A percentile compares a stretch with the other conserved stretches of the same genome.
Evolutionary conservation across 2,797 vertebrate genomes (phyloP).

Genomic region (Sebastes oblongus): DNA sequence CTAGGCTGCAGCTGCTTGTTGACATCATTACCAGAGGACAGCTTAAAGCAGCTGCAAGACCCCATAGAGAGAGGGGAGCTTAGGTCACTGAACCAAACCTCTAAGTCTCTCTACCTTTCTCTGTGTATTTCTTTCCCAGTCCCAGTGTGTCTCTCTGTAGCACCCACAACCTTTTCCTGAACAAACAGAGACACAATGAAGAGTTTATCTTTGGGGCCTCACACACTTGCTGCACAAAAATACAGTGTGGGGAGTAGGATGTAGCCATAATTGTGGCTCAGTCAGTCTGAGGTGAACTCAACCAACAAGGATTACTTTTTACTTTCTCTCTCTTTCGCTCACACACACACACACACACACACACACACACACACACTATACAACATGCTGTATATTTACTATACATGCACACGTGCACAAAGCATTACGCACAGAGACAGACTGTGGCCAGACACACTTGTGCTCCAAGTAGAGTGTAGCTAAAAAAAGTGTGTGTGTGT

Average conservation of each 20-base stretch:
- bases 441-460: constrained; percentile 7
- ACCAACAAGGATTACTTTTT: constrained; percentile 24
- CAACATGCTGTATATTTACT: constrained; percentile 8
- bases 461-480: neutral
- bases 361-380: neutral
- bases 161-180: constrained; percentile 7
- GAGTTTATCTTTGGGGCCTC: constrained; percentile 23
- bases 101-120: constrained; percentile 19
- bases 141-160: neutral
- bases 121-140: neutral
- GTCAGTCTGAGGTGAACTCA: constrained; percentile 38
- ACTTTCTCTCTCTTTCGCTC: neutral
- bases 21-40: constrained; percentile 69
- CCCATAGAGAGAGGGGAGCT: constrained; percentile 31
- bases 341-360: neutral
- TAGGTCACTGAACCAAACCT: constrained; percentile 51
- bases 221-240: constrained; percentile 45
- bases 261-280: constrained; percentile 42
- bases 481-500: neutral
- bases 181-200: constrained; percentile 27
- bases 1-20: constrained; percentile 70
- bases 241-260: constrained; percentile 26
- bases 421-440: neutral
- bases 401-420: neutral
- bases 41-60: constrained; percentile 68